These are phyloP conservation scores for Ennomos quercinarius DNA, from an alignment of 2,888 invertebrate species.

Conservation along the genomic window DNA sequence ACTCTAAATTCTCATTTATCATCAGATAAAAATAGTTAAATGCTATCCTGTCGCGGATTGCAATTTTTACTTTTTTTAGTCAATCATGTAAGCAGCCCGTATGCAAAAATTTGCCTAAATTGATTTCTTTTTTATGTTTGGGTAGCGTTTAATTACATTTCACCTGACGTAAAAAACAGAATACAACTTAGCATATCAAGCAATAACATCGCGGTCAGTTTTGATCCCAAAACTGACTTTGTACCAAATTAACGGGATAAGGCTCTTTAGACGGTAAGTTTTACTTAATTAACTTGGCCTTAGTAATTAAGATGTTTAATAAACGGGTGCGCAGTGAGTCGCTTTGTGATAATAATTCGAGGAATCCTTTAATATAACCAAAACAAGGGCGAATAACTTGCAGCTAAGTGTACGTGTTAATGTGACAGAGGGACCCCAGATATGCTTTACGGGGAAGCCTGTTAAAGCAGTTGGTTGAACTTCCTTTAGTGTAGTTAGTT, in stretches of 20 bases:
- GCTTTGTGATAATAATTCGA: slow-evolving; percentile 80
- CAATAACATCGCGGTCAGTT: slow-evolving; percentile 8
- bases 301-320: slow-evolving; percentile 84
- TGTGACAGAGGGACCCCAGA: slow-evolving; percentile 63
- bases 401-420: slow-evolving; percentile 66
- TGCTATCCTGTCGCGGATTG: too few species aligned
- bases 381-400: slow-evolving; percentile 72
- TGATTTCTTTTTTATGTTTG: too few species aligned
- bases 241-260: slow-evolving; percentile 77
- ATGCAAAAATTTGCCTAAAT: too few species aligned
- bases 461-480: slow-evolving; percentile 50
- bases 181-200: too few species aligned
- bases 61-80: too few species aligned
- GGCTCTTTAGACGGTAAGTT: slow-evolving; percentile 79
- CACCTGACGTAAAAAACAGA: too few species aligned
- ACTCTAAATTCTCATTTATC: too few species aligned
- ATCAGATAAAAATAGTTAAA: too few species aligned
- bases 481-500: slow-evolving; percentile 45
- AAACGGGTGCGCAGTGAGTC: slow-evolving; percentile 80
- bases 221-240: slow-evolving; percentile 53
- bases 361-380: slow-evolving; percentile 81
- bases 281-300: slow-evolving; percentile 82
- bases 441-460: slow-evolving; percentile 62
- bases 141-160: too few species aligned
- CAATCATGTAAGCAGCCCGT: too few species aligned